Base-by-base conservation (phyloP, 2,888 invertebrate genomes). In the Lacanobia oleracea region DNA sequence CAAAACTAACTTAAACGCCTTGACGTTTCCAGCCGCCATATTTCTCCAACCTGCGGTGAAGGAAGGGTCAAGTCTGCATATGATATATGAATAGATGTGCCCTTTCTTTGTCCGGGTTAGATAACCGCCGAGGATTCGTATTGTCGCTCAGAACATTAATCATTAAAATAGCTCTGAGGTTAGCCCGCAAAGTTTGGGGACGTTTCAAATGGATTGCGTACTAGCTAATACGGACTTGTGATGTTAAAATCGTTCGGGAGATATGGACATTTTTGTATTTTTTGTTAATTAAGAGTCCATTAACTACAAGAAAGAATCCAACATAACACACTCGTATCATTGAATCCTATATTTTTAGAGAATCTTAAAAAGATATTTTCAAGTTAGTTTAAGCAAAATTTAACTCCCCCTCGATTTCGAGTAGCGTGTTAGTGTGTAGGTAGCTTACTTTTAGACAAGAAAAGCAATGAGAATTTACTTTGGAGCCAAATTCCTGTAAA, bases 1-100 rank as follows among this genome's bases (percentile, higher is more conserved):
- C 8, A 8, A 10, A 56, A 56, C 21, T 33, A 18, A 4, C 23
- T 40, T 40, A 53, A 53, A 37, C 4, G 16, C 7, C 9, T 21
- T 53, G 65, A 48, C 75, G 21, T 64, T 66, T 85, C 73, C 51
- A 77, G 81, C 9, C 12, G 14, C 9, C 7, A 1, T 75, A 79
- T 72, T 81, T 79, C 77, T 68, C 72, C 61, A 77, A 74, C 77
- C 76, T 84, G 86, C 72, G 87, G 86, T 82, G 82, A 86, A 87
- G 90, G 89, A 94, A 94, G 94, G 95, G 94, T 94, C 94, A 94
- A 93, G 91, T 89, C 94, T 95, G 95, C 90, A 88, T 90, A 87
- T 94, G 95, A 94, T 92, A 89, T 94, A 93, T 94, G 94, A 94
- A 94, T 93, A 91, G 93, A 90, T 72, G 82, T 84, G 89, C 92